Conservation (phyloP, 2,888 invertebrate genomes). For the Lithophane socia region DNA sequence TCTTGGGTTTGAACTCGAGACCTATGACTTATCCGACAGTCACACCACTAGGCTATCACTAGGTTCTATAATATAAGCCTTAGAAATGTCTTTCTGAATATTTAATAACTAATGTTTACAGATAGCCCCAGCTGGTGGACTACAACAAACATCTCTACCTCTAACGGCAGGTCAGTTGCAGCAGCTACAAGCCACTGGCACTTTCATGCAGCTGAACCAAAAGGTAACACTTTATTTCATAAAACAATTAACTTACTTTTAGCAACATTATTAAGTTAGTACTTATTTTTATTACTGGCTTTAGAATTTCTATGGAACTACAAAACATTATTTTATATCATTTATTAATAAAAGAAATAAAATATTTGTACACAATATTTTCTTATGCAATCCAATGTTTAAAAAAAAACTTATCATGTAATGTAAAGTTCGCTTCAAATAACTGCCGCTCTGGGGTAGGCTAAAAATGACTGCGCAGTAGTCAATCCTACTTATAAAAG, state of each 20-base stretch:
- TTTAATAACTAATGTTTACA: constrained; percentile 60
- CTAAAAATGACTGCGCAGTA: no score
- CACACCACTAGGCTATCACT: no score
- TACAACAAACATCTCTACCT: constrained; percentile 85
- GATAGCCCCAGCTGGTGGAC: constrained; percentile 85
- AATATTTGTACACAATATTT: neutral
- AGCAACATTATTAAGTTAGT: constrained; percentile 2
- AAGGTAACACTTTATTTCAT: constrained; percentile 75
- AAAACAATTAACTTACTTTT: neutral
- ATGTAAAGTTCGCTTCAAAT: neutral
- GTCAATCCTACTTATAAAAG: no score
- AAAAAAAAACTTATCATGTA: neutral
- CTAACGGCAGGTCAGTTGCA: constrained; percentile 85
- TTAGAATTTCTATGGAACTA: neutral
- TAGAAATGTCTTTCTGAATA: neutral
- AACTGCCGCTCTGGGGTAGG: no score
- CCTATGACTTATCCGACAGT: no score
- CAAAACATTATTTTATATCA: neutral
- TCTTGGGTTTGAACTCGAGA: no score
- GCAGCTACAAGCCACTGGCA: constrained; percentile 85
- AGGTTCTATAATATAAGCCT: neutral
- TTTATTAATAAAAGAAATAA: neutral
- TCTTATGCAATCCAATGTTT: neutral
- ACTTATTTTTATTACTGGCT: constrained; percentile 11
- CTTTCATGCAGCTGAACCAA: constrained; percentile 88